Base-by-base conservation (phyloP, 1,140 invertebrate species). In the Caenorhabditis tropicalis region DNA sequence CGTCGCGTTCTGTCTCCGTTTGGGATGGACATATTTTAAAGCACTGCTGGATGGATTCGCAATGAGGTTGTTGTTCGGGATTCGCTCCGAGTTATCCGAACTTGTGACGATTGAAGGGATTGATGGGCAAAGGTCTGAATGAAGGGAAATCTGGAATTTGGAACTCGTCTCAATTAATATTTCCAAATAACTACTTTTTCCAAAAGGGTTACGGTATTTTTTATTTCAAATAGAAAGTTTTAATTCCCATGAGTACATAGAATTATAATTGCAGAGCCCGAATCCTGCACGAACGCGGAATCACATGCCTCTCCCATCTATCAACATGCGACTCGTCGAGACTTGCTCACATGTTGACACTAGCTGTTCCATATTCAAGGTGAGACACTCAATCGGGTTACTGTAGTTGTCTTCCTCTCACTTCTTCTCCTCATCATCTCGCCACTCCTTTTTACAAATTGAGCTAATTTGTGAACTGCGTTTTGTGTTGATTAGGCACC, bases 21-120 rank as follows among this genome's bases (percentile, higher is more conserved):
- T 99, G n/a, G 95, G 96, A 3, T 99, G 97, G 97, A 93, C 93
- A 81, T 96, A 94, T 89, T 93, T 99, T 82, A 95, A 97, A 91
- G 92, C 97, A 39, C 92, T 99, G 2, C 93, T 99, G 16, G 94
- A 94, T 6, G 95, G 98, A 92, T 98, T 99, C 92, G 96, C 98
- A 93, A 94, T 95, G 87, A 94, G 98, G 21, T 93, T 99, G 29
- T 95, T 96, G 87, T 98, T 98, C 92, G 98, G 97, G 15, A 95
- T 98, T 39, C 95, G 96, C 88, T 93, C 95, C 65, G 97, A 99
- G 91, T 92, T 99, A 7, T 93, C 97, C 82, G 96, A 99, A 91
- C 93, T 99, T 48, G 94, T 99, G 92, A 93, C 95, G 85, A 92
- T 99, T 46, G 93, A 95, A 10, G 93, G 94, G 87, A 91, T 99